These are phyloP conservation scores for Miniopterus natalensis DNA, from an alignment of 2,113 vertebrate species.

Conservation along the genomic window DNA sequence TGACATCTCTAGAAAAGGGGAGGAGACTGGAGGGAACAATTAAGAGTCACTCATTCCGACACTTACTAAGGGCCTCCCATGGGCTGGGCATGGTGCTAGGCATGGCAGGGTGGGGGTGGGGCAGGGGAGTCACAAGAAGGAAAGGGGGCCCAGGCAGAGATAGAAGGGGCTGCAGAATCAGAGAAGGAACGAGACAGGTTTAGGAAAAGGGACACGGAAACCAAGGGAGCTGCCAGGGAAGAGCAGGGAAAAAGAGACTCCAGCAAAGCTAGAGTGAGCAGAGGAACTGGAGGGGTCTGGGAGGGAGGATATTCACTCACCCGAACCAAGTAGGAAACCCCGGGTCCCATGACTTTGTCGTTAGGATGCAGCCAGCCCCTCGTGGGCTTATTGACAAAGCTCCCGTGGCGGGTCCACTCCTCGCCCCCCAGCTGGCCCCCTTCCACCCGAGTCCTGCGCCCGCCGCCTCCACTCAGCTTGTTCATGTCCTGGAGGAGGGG, in stretches of 20 bases:
- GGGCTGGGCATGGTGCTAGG: conserved; percentile 40
- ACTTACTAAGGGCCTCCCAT: neutral
- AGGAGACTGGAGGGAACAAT: conserved; percentile 23
- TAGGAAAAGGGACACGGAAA: neutral
- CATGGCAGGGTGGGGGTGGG: neutral
- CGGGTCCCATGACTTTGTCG: conserved; percentile 95
- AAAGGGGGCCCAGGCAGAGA: conserved; percentile 11
- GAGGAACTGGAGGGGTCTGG: neutral
- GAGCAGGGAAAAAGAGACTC: neutral
- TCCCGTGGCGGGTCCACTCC: conserved; percentile 99
- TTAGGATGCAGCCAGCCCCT: conserved; percentile 98
- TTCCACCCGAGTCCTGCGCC: conserved; percentile 97
- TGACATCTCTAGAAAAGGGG: conserved; percentile 48
- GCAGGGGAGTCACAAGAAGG: neutral
- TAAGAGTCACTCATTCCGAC: conserved; percentile 29
- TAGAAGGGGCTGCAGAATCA: neutral
- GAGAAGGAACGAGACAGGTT: neutral
- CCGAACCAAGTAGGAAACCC: conserved; percentile 95
- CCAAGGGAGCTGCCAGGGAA: neutral
- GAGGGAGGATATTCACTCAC: conserved; percentile 84
- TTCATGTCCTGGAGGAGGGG: conserved; percentile 98
- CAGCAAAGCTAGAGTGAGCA: neutral
- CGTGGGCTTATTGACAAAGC: conserved; percentile 98
- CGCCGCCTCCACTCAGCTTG: conserved; percentile 96
- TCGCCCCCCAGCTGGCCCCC: conserved; percentile 98